These are phyloP conservation scores for Meliscaeva auricollis DNA, from an alignment of 2,888 invertebrate species.

Conservation along the genomic window DNA sequence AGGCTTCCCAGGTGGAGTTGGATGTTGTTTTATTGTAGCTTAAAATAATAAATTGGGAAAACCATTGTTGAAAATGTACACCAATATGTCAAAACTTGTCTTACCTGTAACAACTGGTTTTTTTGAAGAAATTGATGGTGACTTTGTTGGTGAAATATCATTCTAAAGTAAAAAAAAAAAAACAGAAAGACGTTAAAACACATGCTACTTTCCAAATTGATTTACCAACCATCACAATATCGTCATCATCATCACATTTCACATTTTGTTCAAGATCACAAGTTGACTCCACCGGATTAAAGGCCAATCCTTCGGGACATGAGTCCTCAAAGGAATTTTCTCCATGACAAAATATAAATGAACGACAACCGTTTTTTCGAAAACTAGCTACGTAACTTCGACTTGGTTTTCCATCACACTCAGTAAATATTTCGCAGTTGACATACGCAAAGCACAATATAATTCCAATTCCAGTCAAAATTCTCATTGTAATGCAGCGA, in stretches of 20 bases:
- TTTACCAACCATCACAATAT: background rate
- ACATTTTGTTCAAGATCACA: slow-evolving; percentile 45
- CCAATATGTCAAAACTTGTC: background rate
- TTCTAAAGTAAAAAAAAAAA: too few relatives aligned
- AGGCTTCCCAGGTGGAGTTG: slow-evolving; percentile 16
- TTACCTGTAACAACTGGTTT: background rate
- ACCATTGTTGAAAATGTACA: background rate
- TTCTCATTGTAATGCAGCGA: slow-evolving; percentile 12
- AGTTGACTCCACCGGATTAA: slow-evolving; percentile 12
- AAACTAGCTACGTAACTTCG: background rate
- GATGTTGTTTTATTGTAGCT: background rate
- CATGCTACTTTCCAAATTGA: background rate
- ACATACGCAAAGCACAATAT: slow-evolving; percentile 14
- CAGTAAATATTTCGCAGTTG: slow-evolving; percentile 21
- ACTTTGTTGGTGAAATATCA: background rate
- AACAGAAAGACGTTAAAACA: too few relatives aligned
- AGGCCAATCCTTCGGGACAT: slow-evolving; percentile 25
- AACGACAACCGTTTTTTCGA: slow-evolving; percentile 1
- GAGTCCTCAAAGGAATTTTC: slow-evolving; percentile 33
- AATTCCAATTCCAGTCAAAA: slow-evolving; percentile 7
- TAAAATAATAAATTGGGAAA: too few relatives aligned
- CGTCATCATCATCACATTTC: slow-evolving; percentile 2
- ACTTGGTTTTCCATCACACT: slow-evolving; percentile 28
- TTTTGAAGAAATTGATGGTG: background rate
- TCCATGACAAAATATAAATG: slow-evolving; percentile 48